These are phyloP conservation scores for Pollenia angustigena DNA, from an alignment of 2,888 invertebrate species.

Conservation along the genomic window DNA sequence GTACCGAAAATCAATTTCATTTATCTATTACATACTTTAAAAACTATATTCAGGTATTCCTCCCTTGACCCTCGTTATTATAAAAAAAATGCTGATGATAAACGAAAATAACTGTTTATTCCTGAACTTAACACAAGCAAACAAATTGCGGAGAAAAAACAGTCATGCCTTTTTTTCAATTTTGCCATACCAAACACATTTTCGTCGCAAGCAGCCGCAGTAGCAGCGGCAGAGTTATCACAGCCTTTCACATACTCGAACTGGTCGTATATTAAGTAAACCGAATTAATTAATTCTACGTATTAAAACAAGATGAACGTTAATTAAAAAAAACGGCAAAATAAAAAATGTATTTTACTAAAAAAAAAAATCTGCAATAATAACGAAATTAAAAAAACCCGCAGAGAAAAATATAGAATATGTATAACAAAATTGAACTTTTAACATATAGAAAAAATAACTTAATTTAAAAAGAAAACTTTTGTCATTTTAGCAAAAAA, in stretches of 20 bases:
- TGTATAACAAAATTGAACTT: slow-evolving; percentile 28
- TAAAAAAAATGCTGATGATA: slow-evolving; percentile 6
- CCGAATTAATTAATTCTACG: slow-evolving; percentile 70
- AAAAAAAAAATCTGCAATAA: slow-evolving; percentile 1
- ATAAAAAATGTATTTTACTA: background rate
- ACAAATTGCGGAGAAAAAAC: background rate
- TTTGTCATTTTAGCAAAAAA: background rate
- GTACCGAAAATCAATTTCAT: background rate
- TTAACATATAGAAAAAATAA: background rate
- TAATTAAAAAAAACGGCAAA: slow-evolving; percentile 63
- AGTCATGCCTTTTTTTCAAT: background rate
- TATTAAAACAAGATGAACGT: slow-evolving; percentile 67
- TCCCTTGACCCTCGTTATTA: slow-evolving; percentile 24
- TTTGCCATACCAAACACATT: background rate
- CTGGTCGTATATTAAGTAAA: slow-evolving; percentile 54
- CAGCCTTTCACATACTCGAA: slow-evolving; percentile 23
- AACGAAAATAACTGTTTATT: slow-evolving; percentile 1
- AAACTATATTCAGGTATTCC: background rate
- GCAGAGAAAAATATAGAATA: background rate
- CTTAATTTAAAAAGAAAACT: background rate
- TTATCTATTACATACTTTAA: too few relatives aligned
- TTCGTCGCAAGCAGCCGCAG: background rate
- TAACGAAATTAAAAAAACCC: slow-evolving; percentile 22
- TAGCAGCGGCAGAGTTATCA: slow-evolving; percentile 1
- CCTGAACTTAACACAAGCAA: slow-evolving; percentile 20